Evolutionary conservation across 2,888 invertebrate species (phyloP).

Genomic region (Argynnis bischoffii): DNA sequence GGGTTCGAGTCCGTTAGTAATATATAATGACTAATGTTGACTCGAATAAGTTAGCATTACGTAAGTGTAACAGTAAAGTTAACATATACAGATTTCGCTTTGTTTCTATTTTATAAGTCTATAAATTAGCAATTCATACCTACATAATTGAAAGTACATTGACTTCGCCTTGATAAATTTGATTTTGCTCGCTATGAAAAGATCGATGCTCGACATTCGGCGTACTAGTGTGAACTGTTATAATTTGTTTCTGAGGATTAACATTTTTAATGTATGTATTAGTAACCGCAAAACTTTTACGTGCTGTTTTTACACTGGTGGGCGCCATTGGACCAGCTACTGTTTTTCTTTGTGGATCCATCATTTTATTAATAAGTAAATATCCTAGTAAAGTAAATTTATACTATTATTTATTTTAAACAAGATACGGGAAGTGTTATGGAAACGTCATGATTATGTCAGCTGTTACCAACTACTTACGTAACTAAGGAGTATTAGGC

Average conservation of each 20-base stretch:
- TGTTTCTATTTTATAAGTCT: background rate
- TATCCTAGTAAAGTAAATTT: no score
- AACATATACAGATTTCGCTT: background rate
- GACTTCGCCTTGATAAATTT: conserved; percentile 67
- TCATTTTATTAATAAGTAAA: conserved; percentile 32
- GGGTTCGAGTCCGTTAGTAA: no score
- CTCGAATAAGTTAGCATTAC: no score
- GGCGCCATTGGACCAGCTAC: conserved; percentile 64
- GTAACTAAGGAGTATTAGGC: no score
- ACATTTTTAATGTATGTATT: conserved; percentile 49
- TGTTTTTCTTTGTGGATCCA: conserved; percentile 66
- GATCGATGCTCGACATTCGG: conserved; percentile 62
- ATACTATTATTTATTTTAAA: no score
- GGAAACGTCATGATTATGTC: no score
- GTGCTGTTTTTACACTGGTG: conserved; percentile 53
- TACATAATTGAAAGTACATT: conserved; percentile 72
- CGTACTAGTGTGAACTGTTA: conserved; percentile 65
- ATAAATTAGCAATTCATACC: conserved; percentile 38
- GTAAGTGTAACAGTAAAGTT: no score
- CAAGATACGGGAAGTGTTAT: no score
- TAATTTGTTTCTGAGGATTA: conserved; percentile 58
- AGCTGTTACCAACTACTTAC: no score
- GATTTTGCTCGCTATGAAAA: conserved; percentile 59
- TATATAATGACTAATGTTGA: no score
- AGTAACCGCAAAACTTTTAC: conserved; percentile 59